phyloP scores from a whole-genome alignment of 2,113 vertebrate genomes.

The Gasterosteus aculeatus region DNA sequence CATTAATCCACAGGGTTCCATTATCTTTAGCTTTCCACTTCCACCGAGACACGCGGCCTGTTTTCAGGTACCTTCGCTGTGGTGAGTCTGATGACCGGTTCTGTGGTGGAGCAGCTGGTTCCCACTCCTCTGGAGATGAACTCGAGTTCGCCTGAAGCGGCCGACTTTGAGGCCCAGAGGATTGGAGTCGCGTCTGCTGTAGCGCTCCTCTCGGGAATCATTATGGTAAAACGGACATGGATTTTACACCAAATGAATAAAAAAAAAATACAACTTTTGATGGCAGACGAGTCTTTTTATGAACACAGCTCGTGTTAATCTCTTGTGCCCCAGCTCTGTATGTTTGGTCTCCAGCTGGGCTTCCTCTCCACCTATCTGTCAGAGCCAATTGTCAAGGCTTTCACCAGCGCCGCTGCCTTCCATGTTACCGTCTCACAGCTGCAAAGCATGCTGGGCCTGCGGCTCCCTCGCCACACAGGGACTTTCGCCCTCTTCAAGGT shows the following conservation, averaged over 20 bases:
- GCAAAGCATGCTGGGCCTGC: conserved; percentile 89
- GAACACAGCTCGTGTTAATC: not conserved
- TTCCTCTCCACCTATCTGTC: conserved; percentile 92
- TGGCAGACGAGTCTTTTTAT: not conserved
- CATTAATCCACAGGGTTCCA: not conserved
- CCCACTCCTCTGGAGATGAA: conserved; percentile 82
- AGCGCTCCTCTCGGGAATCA: conserved; percentile 87
- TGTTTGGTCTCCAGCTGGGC: conserved; percentile 90
- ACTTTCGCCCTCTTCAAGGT: conserved; percentile 91
- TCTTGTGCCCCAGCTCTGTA: conserved; percentile 81
- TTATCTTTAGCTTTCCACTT: not conserved
- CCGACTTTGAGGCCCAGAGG: conserved; percentile 83
- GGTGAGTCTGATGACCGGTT: conserved; percentile 91
- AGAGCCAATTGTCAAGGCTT: conserved; percentile 91
- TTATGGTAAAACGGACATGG: conserved; percentile 81
- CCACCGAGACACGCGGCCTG: conserved; percentile 2
- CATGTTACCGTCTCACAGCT: conserved; percentile 91
- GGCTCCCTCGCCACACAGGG: conserved; percentile 87
- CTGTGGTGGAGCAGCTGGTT: conserved; percentile 88
- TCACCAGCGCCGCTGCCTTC: conserved; percentile 90
- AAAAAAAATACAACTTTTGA: too few species aligned
- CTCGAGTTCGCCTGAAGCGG: conserved; percentile 75
- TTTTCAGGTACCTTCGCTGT: conserved; percentile 90
- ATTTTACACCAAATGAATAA: not conserved
- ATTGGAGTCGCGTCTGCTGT: conserved; percentile 87